These are phyloP conservation scores for Episyrphus balteatus DNA, from an alignment of 1,140 invertebrate genomes.

Conservation along the genomic window DNA sequence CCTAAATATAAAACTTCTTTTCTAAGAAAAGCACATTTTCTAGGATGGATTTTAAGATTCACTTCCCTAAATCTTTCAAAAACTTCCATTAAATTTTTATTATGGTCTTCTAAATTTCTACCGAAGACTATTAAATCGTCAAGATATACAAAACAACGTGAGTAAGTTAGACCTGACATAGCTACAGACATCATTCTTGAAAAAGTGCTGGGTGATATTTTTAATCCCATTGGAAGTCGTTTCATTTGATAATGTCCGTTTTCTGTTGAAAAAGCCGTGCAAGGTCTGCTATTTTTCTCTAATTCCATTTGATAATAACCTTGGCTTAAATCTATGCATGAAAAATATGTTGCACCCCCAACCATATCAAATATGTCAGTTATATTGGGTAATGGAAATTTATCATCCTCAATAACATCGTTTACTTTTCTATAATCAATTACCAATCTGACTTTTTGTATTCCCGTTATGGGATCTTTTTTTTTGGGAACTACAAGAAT, in stretches of 20 bases:
- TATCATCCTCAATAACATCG: slow-evolving; percentile 1
- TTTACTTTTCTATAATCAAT: slow-evolving; percentile 2
- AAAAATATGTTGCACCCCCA: slow-evolving; percentile 1
- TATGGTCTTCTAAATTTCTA: too few species aligned
- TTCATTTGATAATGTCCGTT: too few species aligned
- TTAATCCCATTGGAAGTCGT: too few species aligned
- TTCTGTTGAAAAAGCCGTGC: too few species aligned
- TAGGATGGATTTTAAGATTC: slow-evolving; percentile 8
- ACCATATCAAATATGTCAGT: slow-evolving; percentile 1
- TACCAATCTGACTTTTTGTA: neutral
- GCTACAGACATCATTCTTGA: slow-evolving; percentile 10
- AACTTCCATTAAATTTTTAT: too few species aligned
- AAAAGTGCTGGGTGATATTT: too few species aligned
- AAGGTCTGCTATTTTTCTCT: neutral
- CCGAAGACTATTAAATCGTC: too few species aligned
- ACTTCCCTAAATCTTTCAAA: slow-evolving; percentile 1
- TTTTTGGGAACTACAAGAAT: too few species aligned
- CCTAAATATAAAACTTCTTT: slow-evolving; percentile 20
- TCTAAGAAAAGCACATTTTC: slow-evolving; percentile 11
- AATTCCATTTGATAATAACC: slow-evolving; percentile 1
- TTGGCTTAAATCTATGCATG: slow-evolving; percentile 1
- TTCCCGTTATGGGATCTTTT: neutral
- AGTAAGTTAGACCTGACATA: slow-evolving; percentile 8
- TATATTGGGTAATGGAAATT: slow-evolving; percentile 4
- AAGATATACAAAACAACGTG: too few species aligned